Conservation (phyloP, 2,797 vertebrate genomes). For the Acrocephalus scirpaceus region DNA sequence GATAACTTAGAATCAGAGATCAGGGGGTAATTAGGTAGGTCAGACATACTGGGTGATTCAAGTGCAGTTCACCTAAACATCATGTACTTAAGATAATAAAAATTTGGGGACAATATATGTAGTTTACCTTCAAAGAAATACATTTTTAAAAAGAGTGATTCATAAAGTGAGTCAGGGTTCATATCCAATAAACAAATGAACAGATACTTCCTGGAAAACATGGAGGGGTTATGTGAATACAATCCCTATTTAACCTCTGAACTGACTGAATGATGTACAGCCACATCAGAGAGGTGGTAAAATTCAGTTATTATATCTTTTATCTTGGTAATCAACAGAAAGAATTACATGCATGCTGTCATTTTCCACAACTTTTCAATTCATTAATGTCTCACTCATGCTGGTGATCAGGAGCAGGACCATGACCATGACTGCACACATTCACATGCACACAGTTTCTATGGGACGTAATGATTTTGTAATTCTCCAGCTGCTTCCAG, state of each 20-base stretch:
- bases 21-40: background rate
- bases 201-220: background rate
- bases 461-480: background rate
- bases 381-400: background rate
- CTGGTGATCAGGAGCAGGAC: background rate
- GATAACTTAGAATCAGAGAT: background rate
- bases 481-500: constrained; percentile 28
- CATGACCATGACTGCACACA: background rate
- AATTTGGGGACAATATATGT: background rate
- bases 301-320: background rate
- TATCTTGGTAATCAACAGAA: background rate
- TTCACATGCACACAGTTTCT: background rate
- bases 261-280: background rate
- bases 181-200: background rate
- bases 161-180: background rate
- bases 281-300: background rate
- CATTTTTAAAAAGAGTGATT: background rate
- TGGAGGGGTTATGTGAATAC: background rate
- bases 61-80: background rate
- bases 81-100: background rate
- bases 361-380: background rate
- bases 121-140: background rate
- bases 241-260: background rate
- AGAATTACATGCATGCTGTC: background rate
- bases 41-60: background rate